Base-by-base conservation (phyloP, 2,888 invertebrate genomes). In the Hypena proboscidalis region DNA sequence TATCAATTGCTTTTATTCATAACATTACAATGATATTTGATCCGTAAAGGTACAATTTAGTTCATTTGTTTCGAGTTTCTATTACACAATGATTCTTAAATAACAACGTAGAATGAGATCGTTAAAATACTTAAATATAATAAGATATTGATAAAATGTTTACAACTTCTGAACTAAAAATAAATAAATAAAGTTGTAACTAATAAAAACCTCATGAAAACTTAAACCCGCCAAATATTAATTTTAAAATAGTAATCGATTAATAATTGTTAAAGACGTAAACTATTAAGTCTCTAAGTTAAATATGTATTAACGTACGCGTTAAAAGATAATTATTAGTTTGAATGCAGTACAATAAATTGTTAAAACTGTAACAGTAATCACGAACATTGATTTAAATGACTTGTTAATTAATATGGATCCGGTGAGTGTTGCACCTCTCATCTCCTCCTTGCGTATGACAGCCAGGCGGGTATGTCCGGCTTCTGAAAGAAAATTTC, bases 391-490 rank as follows among this genome's bases (percentile, higher is more conserved):
- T 79, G 67, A 72, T 69, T 67, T 63, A 58, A 62, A 56, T 68
- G 66, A 61, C 61, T 59, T 58, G 63, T 57, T 73, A 58, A 65
- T 68, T 67, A 66, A 62, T 63, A 64, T 50, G 67, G 75, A 66
- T 58, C 66, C 73, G 67, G 67, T 51, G 63, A 53, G 50, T 95
- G 89, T 85, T 97, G 97, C 48, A 96, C 97, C 23, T 95, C 98
- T 86, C 97, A 98, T 85, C 97, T 97, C 67, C 98, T 98, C 85
- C 98, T 97, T 35, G 98, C 96, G 79, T 98, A 98, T 92, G 98
- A 95, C 74, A 98, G 89, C 63, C 90, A 90, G 1, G 89, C 75
- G 7, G 90, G 89, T 71, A 89, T 59, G 64, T 90, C 90, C 53
- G 90, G 88, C 74, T 88, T 90, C 90, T 90, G 87, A 79, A 81